Conservation (phyloP, 2,888 invertebrate genomes). For the Lucinisca nassula region DNA sequence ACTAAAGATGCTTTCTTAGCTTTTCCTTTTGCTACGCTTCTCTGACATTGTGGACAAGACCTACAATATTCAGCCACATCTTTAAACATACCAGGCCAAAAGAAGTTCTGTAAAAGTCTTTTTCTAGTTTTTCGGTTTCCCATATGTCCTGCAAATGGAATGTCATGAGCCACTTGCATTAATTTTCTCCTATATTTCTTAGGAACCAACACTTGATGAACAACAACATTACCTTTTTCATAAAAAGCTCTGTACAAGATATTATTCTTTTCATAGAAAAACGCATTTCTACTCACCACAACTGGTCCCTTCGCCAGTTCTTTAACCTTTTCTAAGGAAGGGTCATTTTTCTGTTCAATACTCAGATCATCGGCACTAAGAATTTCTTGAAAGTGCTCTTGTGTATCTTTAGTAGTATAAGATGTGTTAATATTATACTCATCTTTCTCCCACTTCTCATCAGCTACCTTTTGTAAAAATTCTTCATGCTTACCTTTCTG, state of each 20-base stretch:
- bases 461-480: background rate
- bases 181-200: background rate
- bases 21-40: background rate
- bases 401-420: background rate
- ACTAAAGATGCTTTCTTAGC: background rate
- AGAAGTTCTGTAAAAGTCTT: background rate
- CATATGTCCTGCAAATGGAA: background rate
- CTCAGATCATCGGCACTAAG: background rate
- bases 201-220: background rate
- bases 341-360: background rate
- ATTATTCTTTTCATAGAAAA: background rate
- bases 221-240: background rate
- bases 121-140: conserved; percentile 4
- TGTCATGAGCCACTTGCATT: background rate
- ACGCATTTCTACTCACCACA: background rate
- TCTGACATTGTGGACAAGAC: conserved; percentile 5
- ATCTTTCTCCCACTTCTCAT: background rate
- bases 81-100: conserved; percentile 11
- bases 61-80: background rate
- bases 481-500: no score
- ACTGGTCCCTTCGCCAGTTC: background rate
- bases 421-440: background rate
- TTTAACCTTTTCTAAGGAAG: background rate
- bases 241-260: background rate
- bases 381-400: background rate